Base-by-base conservation (phyloP, 2,888 invertebrate genomes). In the Fragum sueziense region DNA sequence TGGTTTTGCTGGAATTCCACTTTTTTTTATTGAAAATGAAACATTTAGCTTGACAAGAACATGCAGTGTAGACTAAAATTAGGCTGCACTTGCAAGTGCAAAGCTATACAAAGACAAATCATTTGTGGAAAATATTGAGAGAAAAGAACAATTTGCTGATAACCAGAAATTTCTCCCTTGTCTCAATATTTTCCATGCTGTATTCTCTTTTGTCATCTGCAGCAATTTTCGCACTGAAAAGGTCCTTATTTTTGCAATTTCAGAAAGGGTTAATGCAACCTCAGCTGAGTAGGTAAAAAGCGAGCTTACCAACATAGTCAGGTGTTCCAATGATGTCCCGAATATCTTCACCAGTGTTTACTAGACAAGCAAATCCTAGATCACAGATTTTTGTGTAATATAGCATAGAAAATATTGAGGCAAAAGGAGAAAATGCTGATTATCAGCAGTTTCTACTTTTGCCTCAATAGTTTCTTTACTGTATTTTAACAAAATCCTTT, bases 261-360 rank as follows among this genome's bases (percentile, higher is more conserved):
- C n/a, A n/a, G n/a, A n/a, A n/a, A n/a, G n/a, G n/a, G n/a, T n/a
- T n/a, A n/a, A n/a, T n/a, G n/a, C n/a, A n/a, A n/a, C n/a, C n/a
- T n/a, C n/a, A n/a, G n/a, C n/a, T n/a, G n/a, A n/a, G n/a, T n/a
- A n/a, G n/a, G n/a, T n/a, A n/a, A n/a, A n/a, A n/a, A n/a, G n/a
- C n/a, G n/a, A n/a, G 14, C 65, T 65, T 37, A 65, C 65, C 65
- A 9, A 65, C 41, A 65, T 65, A 65, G 25, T 65, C 65, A 20
- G 97, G 97, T 74, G 97, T 97, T 93, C 98, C 98, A 89, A 98
- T 95, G 92, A 99, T 98, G 94, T 98, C 98, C 86, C 98, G 95
- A 41, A 98, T 97, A 93, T 98, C 97, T 86, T 97, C 96, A 72
- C 97, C 97, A 80, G 97, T 96, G 93, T 97, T 96, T 91, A 99